Evolutionary conservation across 2,888 invertebrate species (phyloP).

Genomic region (Mechanitis mazaeus): DNA sequence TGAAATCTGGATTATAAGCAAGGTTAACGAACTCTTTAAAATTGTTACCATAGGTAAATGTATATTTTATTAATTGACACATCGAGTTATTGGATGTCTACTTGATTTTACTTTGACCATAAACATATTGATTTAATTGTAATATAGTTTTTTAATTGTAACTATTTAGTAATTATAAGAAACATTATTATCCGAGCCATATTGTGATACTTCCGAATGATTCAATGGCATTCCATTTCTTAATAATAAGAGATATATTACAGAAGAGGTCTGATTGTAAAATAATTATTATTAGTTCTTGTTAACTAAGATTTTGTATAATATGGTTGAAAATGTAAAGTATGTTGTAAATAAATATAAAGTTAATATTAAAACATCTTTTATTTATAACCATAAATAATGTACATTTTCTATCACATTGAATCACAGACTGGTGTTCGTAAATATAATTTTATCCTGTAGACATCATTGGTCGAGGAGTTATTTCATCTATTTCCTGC

Average conservation of each 20-base stretch:
- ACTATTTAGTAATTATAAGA: conserved; percentile 35
- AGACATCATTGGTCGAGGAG: conserved; percentile 46
- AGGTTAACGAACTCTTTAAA: conserved; percentile 37
- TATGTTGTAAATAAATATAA: conserved; percentile 75
- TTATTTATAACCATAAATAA: conserved; percentile 10
- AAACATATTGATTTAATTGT: conserved; percentile 10
- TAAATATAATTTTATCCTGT: background rate
- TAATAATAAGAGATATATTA: conserved; percentile 56
- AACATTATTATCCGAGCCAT: conserved; percentile 48
- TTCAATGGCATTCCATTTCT: conserved; percentile 56
- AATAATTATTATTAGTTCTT: conserved; percentile 65
- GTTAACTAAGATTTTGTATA: conserved; percentile 76
- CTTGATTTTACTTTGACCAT: conserved; percentile 13
- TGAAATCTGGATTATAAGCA: background rate
- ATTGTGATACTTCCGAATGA: conserved; percentile 63
- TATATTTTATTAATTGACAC: conserved; percentile 25
- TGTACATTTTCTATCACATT: conserved; percentile 2
- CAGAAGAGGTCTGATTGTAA: conserved; percentile 71
- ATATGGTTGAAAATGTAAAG: conserved; percentile 74
- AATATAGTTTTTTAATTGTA: conserved; percentile 16
- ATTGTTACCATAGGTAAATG: conserved; percentile 69
- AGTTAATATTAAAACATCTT: conserved; percentile 51
- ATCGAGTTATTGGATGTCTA: conserved; percentile 11
- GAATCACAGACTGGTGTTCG: conserved; percentile 22
- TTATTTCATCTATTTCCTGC: conserved; percentile 66